Evolutionary conservation across 1,140 invertebrate genomes (phyloP).

Genomic region (Drosophila virilis): DNA sequence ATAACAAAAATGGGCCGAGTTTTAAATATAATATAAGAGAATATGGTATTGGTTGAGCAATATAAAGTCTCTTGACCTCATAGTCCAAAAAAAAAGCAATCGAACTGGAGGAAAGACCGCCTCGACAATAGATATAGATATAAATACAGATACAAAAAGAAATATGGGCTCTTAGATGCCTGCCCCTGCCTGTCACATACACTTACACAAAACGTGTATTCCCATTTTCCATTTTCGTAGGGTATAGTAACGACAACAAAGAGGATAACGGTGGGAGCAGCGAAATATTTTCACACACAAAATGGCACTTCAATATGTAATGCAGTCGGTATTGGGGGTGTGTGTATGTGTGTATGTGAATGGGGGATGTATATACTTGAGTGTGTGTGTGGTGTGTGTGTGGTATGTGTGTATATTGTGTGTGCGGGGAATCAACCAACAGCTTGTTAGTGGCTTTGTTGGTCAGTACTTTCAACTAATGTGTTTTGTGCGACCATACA

Average conservation of each 20-base stretch:
- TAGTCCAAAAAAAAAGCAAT: no score
- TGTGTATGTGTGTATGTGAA: slow-evolving; percentile 9
- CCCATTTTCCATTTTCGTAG: no score
- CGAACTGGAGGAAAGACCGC: no score
- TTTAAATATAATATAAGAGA: no score
- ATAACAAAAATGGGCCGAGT: no score
- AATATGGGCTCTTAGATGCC: no score
- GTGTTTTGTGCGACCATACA: slow-evolving; percentile 78
- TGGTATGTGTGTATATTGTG: not conserved
- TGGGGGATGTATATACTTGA: not conserved
- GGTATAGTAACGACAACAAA: slow-evolving; percentile 20
- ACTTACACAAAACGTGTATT: no score
- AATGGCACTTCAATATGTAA: slow-evolving; percentile 67
- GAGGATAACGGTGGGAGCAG: slow-evolving; percentile 19
- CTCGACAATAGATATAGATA: no score
- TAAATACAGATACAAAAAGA: no score
- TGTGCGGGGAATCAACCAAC: slow-evolving; percentile 56
- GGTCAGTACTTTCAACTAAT: slow-evolving; percentile 83
- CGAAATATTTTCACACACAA: slow-evolving; percentile 52
- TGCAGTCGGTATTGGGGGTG: slow-evolving; percentile 11
- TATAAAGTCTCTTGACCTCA: no score
- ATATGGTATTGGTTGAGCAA: no score
- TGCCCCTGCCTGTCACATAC: no score
- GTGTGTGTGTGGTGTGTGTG: slow-evolving; percentile 10
- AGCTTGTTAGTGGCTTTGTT: slow-evolving; percentile 82